Percentiles rank a stretch among this genome's conserved stretches.
phyloP scores from a whole-genome alignment of 1,140 invertebrate genomes.

The Tetramorium alpestre region DNA sequence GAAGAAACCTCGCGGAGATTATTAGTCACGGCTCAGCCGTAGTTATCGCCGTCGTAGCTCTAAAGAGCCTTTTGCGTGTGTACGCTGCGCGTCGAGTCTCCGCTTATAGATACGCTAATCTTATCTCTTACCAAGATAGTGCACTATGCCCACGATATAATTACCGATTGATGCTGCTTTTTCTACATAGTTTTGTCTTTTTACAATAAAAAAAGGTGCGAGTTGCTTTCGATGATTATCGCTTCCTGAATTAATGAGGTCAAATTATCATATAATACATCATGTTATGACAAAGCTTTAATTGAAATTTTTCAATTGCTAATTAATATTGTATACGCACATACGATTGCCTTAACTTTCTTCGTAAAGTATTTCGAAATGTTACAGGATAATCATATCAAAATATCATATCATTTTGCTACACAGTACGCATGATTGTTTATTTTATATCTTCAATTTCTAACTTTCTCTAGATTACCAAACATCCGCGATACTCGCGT shows the following conservation, averaged over 20 bases:
- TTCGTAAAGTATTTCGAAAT: not conserved
- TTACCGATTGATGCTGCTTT: constrained; percentile 49
- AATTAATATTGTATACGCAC: not conserved
- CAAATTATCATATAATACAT: not conserved
- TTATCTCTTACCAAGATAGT: constrained; percentile 72
- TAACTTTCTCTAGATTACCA: not conserved
- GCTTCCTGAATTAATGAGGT: constrained; percentile 22
- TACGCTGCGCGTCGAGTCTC: constrained; percentile 29
- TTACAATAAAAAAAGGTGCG: not conserved
- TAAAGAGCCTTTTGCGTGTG: constrained; percentile 63
- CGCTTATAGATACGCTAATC: constrained; percentile 70
- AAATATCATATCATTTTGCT: constrained; percentile 5
- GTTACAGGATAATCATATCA: not conserved
- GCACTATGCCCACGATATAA: constrained; percentile 65
- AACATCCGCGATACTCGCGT: not conserved
- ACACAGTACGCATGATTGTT: constrained; percentile 40
- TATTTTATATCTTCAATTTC: constrained; percentile 54
- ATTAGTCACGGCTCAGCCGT: constrained; percentile 71
- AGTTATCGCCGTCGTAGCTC: constrained; percentile 59
- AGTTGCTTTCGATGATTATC: not conserved
- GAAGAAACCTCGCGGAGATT: constrained; percentile 68
- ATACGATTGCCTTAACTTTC: constrained; percentile 37
- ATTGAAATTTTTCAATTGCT: not conserved
- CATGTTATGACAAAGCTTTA: not conserved
- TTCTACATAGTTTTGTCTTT: constrained; percentile 23